Percentiles rank a stretch among this genome's conserved stretches.
Conservation (phyloP, 2,113 vertebrate genomes). For the Stictonetta naevosa region DNA sequence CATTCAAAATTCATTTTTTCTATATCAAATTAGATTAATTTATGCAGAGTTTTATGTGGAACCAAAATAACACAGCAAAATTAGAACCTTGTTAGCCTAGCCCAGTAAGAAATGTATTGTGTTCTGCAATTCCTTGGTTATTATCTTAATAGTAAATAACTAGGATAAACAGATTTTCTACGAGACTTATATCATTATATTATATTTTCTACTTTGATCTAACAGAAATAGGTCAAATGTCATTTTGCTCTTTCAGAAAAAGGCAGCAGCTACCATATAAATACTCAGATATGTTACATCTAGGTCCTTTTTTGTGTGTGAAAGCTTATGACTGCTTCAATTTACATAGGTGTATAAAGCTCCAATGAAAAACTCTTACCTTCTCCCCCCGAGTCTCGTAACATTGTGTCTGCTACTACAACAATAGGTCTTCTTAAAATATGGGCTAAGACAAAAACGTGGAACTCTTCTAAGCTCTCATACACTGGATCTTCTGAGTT, state of each 20-base stretch:
- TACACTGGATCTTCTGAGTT: conserved; percentile 97
- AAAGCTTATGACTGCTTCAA: neutral
- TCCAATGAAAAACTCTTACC: conserved; percentile 73
- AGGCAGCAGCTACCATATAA: neutral
- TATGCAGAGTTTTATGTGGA: neutral
- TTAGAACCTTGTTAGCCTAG: neutral
- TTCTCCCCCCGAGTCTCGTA: conserved; percentile 96
- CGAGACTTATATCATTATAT: neutral
- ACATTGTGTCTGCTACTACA: conserved; percentile 96
- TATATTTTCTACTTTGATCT: neutral
- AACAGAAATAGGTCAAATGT: neutral
- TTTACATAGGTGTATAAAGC: neutral
- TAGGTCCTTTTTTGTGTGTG: neutral
- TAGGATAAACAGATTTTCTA: neutral
- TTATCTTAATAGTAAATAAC: neutral
- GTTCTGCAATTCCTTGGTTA: neutral
- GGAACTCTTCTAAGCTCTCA: conserved; percentile 97
- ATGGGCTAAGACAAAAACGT: conserved; percentile 96
- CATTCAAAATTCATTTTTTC: neutral
- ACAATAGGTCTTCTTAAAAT: conserved; percentile 94
- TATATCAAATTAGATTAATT: neutral
- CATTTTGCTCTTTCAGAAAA: neutral
- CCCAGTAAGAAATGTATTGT: neutral
- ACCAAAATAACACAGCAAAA: neutral
- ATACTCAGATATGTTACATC: neutral